Percentiles rank a stretch among this genome's conserved stretches.
These are phyloP conservation scores for Polylopha cassiicola DNA, from an alignment of 2,888 invertebrate species.

Conservation along the genomic window DNA sequence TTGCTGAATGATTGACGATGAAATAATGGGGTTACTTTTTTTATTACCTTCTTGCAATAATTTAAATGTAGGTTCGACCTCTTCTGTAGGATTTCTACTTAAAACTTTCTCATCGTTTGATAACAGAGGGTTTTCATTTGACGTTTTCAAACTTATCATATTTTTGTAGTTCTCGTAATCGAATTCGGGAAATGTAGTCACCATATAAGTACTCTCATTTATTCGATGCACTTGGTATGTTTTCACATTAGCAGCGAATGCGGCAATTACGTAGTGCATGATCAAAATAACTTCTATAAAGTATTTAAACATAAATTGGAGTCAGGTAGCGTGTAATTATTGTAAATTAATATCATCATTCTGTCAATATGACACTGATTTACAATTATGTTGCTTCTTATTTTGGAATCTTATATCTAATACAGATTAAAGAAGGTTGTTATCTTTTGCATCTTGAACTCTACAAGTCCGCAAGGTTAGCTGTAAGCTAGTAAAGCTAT, in stretches of 20 bases:
- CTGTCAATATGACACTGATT: no score
- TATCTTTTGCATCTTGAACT: no score
- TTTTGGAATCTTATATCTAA: no score
- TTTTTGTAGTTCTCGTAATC: slow-evolving; percentile 31
- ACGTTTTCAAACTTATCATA: slow-evolving; percentile 18
- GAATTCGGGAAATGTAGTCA: slow-evolving; percentile 48
- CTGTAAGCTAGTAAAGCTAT: no score
- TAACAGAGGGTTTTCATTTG: slow-evolving; percentile 22
- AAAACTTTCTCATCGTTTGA: slow-evolving; percentile 27
- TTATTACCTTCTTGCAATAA: no score
- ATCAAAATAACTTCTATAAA: slow-evolving; percentile 36
- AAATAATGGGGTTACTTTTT: slow-evolving; percentile 31
- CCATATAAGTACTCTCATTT: slow-evolving; percentile 54
- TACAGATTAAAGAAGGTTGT: no score
- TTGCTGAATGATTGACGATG: slow-evolving; percentile 44
- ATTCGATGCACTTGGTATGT: slow-evolving; percentile 58
- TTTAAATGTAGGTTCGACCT: no score
- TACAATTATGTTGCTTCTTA: no score
- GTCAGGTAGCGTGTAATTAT: no score
- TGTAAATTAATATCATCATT: no score
- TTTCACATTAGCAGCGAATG: slow-evolving; percentile 42
- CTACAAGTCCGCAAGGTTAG: no score
- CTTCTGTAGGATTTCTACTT: slow-evolving; percentile 7
- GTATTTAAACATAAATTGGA: slow-evolving; percentile 5
- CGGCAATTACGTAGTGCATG: slow-evolving; percentile 42